Evolutionary conservation across 2,888 invertebrate species (phyloP), one percentile per base, ranked within the genome.

Genomic region (Erebia ligea): DNA sequence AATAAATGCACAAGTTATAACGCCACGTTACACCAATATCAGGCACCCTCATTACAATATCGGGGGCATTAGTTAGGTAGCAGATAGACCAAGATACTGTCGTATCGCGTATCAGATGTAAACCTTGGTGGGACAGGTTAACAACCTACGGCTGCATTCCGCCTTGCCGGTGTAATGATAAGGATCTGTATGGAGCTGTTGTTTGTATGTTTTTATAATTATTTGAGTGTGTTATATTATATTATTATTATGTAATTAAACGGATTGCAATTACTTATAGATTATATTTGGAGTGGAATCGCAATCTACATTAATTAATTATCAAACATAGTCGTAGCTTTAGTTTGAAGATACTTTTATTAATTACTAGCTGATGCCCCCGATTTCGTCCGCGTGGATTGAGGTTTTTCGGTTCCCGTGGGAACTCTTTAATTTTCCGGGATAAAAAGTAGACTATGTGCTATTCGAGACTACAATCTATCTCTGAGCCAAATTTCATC

Each of bases 21-120:
- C 72, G 52, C 69, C 61, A 73, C 75, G 75, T 84, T 84, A 83
- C 81, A 84, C 84, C 83, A 84, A 84, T 82, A 78, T 79, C 79
- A 75, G 79, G 65, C 70, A 76, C 81, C 83, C 86, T 86, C 84
- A 87, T 88, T 87, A 85, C 85, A 85, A 84, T 86, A 87, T 84
- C 82, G 78, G 78, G 81, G 81, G 83, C 79, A 86, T 85, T 83
- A 83, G 80, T 81, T 83, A 81, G 17, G 89, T 88, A 86, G 87
- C 85, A 81, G 87, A 89, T 90, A 88, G 84, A 83, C 82, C 84
- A 83, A 86, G 88, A 90, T 89, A 90, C 82, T 80, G 79, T 78
- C 81, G 84, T 89, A 90, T 90, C 86, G 80, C 84, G 82, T 90
- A 89, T 90, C 89, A 88, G 89, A 90, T 88, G 89, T 87, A 88